Evolutionary conservation across 2,113 vertebrate genomes (phyloP), one percentile per base, ranked within the genome.

Genomic region (Sinocyclocheilus grahami): DNA sequence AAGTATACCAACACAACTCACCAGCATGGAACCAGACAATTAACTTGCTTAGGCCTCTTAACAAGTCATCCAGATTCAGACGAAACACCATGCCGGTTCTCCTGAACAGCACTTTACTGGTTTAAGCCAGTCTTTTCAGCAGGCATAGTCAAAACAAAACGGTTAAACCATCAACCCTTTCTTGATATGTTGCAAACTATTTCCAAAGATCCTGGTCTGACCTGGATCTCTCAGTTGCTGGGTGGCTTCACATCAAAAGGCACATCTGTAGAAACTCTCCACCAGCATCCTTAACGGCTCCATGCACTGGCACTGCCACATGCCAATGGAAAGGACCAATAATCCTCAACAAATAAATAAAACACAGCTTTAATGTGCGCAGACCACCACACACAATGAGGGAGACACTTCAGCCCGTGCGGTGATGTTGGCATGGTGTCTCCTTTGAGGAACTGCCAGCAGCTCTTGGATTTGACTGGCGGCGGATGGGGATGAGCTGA

Each of bases 391-490:
- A 89, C 85, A 87, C 86, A 72, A 86, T 18, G 71, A 79, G 71
- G 58, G 30, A 78, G 78, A 87, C 78, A 82, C 67, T 75, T 53
- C 30, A 65, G 37, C 53, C 55, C 67, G 33, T 71, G 80, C 48
- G 62, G 72, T 24, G n/a, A 58, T 48, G 55, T 42, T 85, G 82
- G 85, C 77, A 58, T 14, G 27, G 4, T 3, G 14, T 81, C 33
- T 42, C 12, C 82, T 89, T 82, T 86, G 88, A 87, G 83, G 76
- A 85, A 60, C 60, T 62, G 78, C 88, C 88, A 87, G 83, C 2
- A 9, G 24, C n/a, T 58, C 72, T 42, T 69, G 71, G 77, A 77
- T 82, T 27, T 87, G 83, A 89, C 74, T 85, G 82, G 82, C 71
- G 69, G 71, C 71, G 67, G 67, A 72, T 30, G 78, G 58, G 48